Percentiles rank a stretch among this genome's conserved stretches.
These are phyloP conservation scores for Pasiphila rectangulata DNA, from an alignment of 2,888 invertebrate species.

Conservation along the genomic window DNA sequence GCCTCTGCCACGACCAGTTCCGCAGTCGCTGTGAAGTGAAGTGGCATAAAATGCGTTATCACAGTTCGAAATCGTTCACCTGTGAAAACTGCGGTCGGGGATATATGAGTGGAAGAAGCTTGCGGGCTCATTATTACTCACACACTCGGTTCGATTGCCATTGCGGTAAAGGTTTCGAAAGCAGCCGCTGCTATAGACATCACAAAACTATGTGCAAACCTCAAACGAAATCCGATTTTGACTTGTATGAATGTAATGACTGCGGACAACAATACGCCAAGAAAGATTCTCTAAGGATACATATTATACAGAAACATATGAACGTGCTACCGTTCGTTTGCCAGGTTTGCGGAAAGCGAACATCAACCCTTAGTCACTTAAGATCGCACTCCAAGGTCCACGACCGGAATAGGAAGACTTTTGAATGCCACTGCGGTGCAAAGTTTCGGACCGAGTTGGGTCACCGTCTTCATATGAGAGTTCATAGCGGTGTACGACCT, in stretches of 20 bases:
- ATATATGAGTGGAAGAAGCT: conserved; percentile 49
- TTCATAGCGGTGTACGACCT: conserved; percentile 62
- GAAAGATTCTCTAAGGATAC: conserved; percentile 61
- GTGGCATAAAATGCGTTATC: conserved; percentile 40
- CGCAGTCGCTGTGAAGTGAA: conserved; percentile 29
- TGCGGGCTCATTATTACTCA: conserved; percentile 54
- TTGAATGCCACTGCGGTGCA: conserved; percentile 59
- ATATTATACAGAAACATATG: conserved; percentile 66
- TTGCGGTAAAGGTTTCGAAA: conserved; percentile 57
- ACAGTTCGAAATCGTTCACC: conserved; percentile 34
- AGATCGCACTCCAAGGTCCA: conserved; percentile 57
- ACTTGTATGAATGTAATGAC: conserved; percentile 52
- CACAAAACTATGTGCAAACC: conserved; percentile 49
- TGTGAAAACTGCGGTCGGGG: conserved; percentile 55
- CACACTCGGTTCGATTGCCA: conserved; percentile 59
- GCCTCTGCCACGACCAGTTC: conserved; percentile 50
- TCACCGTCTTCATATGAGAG: conserved; percentile 56
- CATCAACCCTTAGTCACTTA: conserved; percentile 59
- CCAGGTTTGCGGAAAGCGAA: conserved; percentile 59
- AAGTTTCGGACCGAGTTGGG: conserved; percentile 57
- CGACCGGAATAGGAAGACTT: conserved; percentile 45
- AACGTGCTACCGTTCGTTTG: conserved; percentile 60
- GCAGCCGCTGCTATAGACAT: conserved; percentile 55
- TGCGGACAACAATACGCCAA: conserved; percentile 58
- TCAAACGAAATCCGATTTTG: conserved; percentile 11